A percentile compares a stretch with the other conserved stretches of the same genome.
Conservation (phyloP, 2,888 invertebrate genomes). For the Heteromurus nitidus region DNA sequence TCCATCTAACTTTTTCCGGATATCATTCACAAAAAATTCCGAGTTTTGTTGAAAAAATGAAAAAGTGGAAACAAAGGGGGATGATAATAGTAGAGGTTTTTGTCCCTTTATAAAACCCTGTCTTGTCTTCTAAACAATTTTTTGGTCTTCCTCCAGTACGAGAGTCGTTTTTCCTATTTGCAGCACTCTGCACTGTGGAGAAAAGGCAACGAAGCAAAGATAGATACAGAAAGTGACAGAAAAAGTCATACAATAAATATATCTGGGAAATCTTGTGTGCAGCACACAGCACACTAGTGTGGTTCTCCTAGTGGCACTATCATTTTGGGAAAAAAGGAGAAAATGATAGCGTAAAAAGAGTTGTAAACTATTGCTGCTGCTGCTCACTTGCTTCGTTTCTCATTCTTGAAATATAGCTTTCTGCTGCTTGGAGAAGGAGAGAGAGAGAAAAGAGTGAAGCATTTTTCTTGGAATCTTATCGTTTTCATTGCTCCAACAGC, state of each 20-base stretch:
- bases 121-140: constrained; percentile 1
- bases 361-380: constrained; percentile 52
- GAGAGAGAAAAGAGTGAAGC: constrained; percentile 9
- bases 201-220: constrained; percentile 61
- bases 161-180: constrained; percentile 39
- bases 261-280: constrained; percentile 44
- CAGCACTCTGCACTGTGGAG: too few relatives aligned
- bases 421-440: not conserved
- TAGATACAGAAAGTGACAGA: constrained; percentile 60
- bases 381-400: constrained; percentile 30
- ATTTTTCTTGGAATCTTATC: constrained; percentile 41
- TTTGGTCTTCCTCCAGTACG: too few relatives aligned
- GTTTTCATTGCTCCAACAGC: constrained; percentile 27
- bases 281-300: not conserved
- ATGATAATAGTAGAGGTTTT: constrained; percentile 10
- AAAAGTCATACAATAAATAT: constrained; percentile 63
- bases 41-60: too few relatives aligned
- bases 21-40: too few relatives aligned
- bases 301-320: constrained; percentile 8
- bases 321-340: constrained; percentile 18
- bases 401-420: constrained; percentile 23
- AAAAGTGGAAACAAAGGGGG: constrained; percentile 18
- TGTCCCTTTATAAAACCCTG: constrained; percentile 16
- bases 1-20: too few relatives aligned
- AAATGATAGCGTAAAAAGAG: constrained; percentile 50